Conservation (phyloP, 2,888 invertebrate genomes). For the Crossocerus cetratus region DNA sequence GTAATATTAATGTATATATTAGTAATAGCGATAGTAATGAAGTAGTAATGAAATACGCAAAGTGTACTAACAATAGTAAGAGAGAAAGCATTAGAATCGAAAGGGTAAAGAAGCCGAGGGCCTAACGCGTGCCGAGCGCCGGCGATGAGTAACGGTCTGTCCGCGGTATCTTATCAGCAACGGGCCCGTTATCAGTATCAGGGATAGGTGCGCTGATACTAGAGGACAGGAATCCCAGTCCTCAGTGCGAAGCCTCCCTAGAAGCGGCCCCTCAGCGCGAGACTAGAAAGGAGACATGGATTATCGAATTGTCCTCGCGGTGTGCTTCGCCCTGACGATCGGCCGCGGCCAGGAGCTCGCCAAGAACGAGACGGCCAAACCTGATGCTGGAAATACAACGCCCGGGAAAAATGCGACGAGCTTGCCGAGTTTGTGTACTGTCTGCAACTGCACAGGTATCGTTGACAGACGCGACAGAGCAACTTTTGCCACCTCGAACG, state of each 20-base stretch:
- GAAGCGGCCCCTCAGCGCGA: background rate
- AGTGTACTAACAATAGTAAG: too few species aligned
- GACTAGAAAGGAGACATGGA: constrained; percentile 50
- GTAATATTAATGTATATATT: too few species aligned
- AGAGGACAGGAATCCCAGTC: constrained; percentile 28
- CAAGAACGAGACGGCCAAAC: accelerated
- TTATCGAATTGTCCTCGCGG: constrained; percentile 15
- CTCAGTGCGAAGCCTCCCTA: constrained; percentile 8
- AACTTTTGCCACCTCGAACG: too few species aligned
- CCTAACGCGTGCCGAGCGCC: constrained; percentile 1
- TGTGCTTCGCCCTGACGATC: constrained; percentile 7
- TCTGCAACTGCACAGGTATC: constrained; percentile 57
- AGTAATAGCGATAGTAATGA: too few species aligned
- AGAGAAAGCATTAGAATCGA: constrained; percentile 2
- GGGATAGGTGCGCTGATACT: constrained; percentile 41
- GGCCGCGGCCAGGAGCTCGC: background rate
- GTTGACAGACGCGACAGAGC: too few species aligned
- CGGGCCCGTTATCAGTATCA: constrained; percentile 53
- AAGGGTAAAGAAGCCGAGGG: constrained; percentile 1
- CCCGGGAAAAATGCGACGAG: background rate
- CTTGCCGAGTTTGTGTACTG: constrained; percentile 32
- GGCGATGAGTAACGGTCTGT: constrained; percentile 43
- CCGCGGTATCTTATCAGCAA: constrained; percentile 54
- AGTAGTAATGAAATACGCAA: too few species aligned
- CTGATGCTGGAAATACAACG: background rate